Percentiles rank a stretch among this genome's conserved stretches.
These are phyloP conservation scores for Hyppa rectilinea DNA, from an alignment of 2,888 invertebrate genomes.

Conservation along the genomic window DNA sequence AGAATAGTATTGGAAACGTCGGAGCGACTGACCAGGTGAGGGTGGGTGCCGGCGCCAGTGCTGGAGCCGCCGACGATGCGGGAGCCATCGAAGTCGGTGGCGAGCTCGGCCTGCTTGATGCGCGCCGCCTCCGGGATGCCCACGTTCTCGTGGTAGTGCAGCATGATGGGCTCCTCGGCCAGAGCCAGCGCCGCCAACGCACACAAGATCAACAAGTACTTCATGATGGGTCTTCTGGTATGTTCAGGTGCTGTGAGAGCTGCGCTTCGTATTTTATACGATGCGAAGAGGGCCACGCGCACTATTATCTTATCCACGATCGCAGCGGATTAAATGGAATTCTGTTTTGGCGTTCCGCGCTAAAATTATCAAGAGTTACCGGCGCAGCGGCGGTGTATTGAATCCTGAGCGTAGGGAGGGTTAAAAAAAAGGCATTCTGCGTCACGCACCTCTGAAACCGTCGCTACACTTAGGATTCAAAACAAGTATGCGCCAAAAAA, in stretches of 20 bases:
- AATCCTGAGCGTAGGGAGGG: too few species aligned
- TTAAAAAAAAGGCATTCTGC: too few species aligned
- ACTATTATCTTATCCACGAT: slow-evolving; percentile 38
- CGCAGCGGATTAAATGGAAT: slow-evolving; percentile 21
- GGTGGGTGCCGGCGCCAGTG: slow-evolving; percentile 30
- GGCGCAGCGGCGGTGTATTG: too few species aligned
- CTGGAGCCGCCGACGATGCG: slow-evolving; percentile 55
- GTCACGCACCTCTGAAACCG: too few species aligned
- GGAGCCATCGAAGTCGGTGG: slow-evolving; percentile 62
- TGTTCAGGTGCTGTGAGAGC: not conserved
- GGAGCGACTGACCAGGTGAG: slow-evolving; percentile 35
- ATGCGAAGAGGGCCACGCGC: not conserved
- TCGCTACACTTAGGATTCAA: too few species aligned
- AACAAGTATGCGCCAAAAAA: too few species aligned
- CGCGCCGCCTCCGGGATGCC: slow-evolving; percentile 65
- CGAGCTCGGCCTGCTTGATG: slow-evolving; percentile 60
- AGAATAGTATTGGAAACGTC: not conserved
- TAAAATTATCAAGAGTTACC: slow-evolving; percentile 1
- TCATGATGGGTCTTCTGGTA: slow-evolving; percentile 40
- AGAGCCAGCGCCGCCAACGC: slow-evolving; percentile 29
- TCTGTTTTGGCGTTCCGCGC: slow-evolving; percentile 33
- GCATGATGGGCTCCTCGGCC: slow-evolving; percentile 42
- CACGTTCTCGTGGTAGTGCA: slow-evolving; percentile 64
- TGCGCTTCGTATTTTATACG: slow-evolving; percentile 23
- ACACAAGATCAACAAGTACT: slow-evolving; percentile 29